Conservation (phyloP, 1,140 invertebrate genomes). For the Heliothis subflexa region DNA sequence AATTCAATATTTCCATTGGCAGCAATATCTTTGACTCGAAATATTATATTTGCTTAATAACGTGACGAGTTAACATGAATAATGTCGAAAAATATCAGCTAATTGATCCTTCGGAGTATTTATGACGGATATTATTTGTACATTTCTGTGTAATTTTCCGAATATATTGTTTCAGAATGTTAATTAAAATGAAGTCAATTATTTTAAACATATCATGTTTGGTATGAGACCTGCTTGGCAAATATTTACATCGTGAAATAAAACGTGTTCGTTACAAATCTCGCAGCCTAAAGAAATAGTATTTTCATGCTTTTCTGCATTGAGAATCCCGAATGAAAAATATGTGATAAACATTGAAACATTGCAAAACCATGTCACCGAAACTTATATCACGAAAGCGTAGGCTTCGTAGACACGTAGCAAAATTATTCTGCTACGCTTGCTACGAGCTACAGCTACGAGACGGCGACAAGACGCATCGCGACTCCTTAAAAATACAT, state of each 20-base stretch:
- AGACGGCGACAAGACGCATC: neutral
- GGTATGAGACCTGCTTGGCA: too few species aligned
- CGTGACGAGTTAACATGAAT: neutral
- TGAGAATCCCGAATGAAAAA: conserved; percentile 9
- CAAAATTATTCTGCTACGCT: conserved; percentile 31
- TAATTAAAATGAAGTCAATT: too few species aligned
- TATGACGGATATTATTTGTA: too few species aligned
- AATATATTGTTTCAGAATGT: too few species aligned
- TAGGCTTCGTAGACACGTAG: conserved; percentile 24
- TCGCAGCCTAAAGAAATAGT: neutral
- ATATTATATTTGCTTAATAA: neutral
- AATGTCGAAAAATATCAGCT: neutral
- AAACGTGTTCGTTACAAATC: neutral
- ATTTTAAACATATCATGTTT: too few species aligned
- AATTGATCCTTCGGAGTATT: too few species aligned
- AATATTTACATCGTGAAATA: too few species aligned
- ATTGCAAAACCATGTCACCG: conserved; percentile 14
- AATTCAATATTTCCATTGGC: conserved; percentile 32
- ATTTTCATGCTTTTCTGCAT: neutral
- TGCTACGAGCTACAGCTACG: conserved; percentile 11
- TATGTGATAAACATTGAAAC: neutral
- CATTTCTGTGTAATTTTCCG: too few species aligned
- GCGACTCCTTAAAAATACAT: conserved; percentile 20
- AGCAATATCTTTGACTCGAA: conserved; percentile 11
- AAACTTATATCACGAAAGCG: conserved; percentile 7